Evolutionary conservation across 1,140 invertebrate genomes (phyloP), one percentile per base, ranked within the genome.

Genomic region (Zelostemma sp.): DNA sequence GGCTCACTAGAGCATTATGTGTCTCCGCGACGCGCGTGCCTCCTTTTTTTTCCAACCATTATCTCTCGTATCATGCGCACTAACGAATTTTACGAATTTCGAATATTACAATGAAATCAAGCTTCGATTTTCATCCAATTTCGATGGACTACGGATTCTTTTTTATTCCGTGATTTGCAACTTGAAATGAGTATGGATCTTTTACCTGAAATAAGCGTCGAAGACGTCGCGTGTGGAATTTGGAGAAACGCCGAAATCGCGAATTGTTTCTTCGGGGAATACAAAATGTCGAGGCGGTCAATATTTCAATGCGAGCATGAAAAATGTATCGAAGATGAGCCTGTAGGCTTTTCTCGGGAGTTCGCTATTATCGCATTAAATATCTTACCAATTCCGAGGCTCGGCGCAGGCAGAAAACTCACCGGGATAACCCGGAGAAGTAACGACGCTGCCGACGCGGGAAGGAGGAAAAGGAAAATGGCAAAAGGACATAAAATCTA

Each of bases 401-500:
- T 55, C 41, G 48, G 41, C n/a, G 41, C 16, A 55, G 41, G 55
- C 55, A 38, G 41, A 68, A 25, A 68, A 68, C 59, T 59, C 59
- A 59, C 66, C 49, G 66, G 59, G 66, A n/a, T n/a, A n/a, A 68
- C 48, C 66, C 43, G 53, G 55, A 11, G 25, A 35, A 72, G 67
- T 62, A 49, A 67, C 43, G 53, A 56, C 50, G 62, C 21, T 59
- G 55, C 49, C 63, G 57, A 62, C 63, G 55, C 55, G 51, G 55
- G 17, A 63, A 38, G 58, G 62, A 63, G 21, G 47, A 63, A 61
- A 68, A 48, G 21, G 38, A 59, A 65, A 71, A 60, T 55, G 56
- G 68, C 57, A 68, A 75, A 66, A 72, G 68, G 68, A 68, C 61
- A 67, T 53, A 62, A 62, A 61, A 60, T 46, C 65, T 80, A 71